These are phyloP conservation scores for Tiliqua scincoides DNA, from an alignment of 2,113 vertebrate genomes.

Conservation along the genomic window DNA sequence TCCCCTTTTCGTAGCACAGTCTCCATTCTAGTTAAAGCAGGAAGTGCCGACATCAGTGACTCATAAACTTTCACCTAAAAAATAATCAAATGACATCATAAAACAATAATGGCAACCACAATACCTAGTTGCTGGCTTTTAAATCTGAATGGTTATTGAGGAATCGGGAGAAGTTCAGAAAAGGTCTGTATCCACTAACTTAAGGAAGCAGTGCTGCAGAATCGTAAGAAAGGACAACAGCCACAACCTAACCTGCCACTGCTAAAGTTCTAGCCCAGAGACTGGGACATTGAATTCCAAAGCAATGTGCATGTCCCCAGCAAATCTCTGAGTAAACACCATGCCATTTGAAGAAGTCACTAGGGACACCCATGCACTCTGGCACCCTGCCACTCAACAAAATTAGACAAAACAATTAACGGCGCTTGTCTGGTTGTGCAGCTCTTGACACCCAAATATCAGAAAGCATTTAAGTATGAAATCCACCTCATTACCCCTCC, in stretches of 20 bases:
- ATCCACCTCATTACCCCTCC: conserved; percentile 43
- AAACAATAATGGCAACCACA: background rate
- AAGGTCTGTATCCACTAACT: background rate
- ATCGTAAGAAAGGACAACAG: background rate
- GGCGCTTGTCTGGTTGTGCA: conserved; percentile 57
- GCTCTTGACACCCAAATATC: conserved; percentile 35
- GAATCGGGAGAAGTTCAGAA: background rate
- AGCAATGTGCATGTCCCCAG: conserved; percentile 8
- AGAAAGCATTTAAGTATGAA: conserved; percentile 37
- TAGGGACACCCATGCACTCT: background rate
- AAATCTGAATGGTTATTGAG: background rate
- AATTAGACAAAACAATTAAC: conserved; percentile 53
- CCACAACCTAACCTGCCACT: background rate
- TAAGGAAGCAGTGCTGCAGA: background rate
- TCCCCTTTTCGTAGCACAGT: background rate
- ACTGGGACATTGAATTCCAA: background rate
- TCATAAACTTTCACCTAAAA: background rate
- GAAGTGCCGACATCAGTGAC: background rate
- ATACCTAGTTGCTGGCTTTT: background rate
- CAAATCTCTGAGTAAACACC: background rate
- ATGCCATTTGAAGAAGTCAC: conserved; percentile 14
- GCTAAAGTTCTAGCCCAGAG: background rate
- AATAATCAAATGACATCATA: background rate
- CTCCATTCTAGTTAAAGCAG: background rate
- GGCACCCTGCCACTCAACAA: conserved; percentile 40